A percentile compares a stretch with the other conserved stretches of the same genome.
Conservation (phyloP, 2,797 vertebrate genomes). For the Chelon labrosus region DNA sequence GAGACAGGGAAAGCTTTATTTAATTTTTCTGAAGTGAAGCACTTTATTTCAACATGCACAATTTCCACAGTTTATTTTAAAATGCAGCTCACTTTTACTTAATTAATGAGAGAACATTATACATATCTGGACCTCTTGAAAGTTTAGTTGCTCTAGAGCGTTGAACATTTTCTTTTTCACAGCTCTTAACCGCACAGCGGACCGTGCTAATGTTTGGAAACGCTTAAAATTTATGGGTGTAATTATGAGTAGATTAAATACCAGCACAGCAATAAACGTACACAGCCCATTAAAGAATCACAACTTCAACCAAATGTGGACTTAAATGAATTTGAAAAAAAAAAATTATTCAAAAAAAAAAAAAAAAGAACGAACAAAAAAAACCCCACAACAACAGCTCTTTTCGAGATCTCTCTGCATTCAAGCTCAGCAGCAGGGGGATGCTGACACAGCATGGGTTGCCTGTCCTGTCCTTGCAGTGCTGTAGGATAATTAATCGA, state of each 20-base stretch:
- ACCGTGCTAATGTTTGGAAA: slow-evolving; percentile 48
- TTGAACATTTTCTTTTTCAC: slow-evolving; percentile 42
- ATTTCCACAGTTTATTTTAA: too few species aligned
- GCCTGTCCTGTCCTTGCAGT: slow-evolving; percentile 37
- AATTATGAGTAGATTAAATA: slow-evolving; percentile 12
- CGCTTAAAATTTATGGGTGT: neutral
- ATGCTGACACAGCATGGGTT: slow-evolving; percentile 28
- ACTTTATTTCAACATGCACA: too few species aligned
- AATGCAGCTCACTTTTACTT: too few species aligned
- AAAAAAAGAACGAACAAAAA: too few species aligned
- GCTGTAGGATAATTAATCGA: slow-evolving; percentile 49
- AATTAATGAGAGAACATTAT: too few species aligned
- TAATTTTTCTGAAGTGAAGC: too few species aligned
- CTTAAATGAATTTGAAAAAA: neutral
- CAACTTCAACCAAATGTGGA: slow-evolving; percentile 9
- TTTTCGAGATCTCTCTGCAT: slow-evolving; percentile 1
- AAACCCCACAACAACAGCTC: neutral
- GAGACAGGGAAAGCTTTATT: too few species aligned
- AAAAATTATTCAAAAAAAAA: slow-evolving; percentile 2
- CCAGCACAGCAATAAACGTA: slow-evolving; percentile 3
- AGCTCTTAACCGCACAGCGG: slow-evolving; percentile 28
- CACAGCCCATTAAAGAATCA: slow-evolving; percentile 1
- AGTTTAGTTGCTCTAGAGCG: neutral
- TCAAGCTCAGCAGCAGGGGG: slow-evolving; percentile 16
- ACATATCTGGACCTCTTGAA: too few species aligned